These are phyloP conservation scores for Thinocorus orbignyianus DNA, from an alignment of 2,113 vertebrate species.

Conservation along the genomic window DNA sequence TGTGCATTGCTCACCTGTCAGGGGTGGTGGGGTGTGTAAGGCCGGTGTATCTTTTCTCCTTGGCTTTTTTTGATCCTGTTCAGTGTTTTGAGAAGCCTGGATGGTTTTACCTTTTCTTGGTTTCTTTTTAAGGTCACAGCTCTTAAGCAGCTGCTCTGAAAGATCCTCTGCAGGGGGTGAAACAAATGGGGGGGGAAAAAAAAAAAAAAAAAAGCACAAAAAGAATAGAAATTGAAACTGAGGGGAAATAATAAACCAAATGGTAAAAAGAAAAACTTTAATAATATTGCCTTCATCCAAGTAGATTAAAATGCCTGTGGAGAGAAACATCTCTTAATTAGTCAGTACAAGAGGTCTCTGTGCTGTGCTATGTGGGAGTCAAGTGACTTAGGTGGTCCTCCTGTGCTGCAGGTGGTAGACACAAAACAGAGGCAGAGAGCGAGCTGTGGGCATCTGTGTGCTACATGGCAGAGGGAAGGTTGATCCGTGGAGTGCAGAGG, in stretches of 20 bases:
- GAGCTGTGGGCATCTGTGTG: neutral
- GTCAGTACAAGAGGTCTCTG: neutral
- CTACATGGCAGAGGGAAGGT: neutral
- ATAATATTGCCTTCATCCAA: neutral
- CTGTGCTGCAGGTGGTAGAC: neutral
- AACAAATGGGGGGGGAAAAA: no score
- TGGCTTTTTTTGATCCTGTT: slow-evolving; percentile 85
- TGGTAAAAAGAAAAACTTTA: neutral
- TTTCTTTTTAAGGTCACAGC: slow-evolving; percentile 77
- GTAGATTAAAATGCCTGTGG: neutral
- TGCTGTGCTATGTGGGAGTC: neutral
- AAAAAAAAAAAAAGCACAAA: neutral
- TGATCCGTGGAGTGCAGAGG: neutral
- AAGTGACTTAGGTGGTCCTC: neutral
- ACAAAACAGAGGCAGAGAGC: neutral
- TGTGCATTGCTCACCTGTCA: slow-evolving; percentile 79
- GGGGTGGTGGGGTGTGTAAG: slow-evolving; percentile 79
- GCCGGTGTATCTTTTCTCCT: slow-evolving; percentile 91
- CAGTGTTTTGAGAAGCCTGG: slow-evolving; percentile 62
- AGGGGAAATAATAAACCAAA: neutral
- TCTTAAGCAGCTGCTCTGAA: slow-evolving; percentile 78
- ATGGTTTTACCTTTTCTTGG: slow-evolving; percentile 64
- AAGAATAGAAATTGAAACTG: neutral
- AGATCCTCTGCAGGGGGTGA: slow-evolving; percentile 67
- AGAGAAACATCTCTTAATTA: neutral